A percentile compares a stretch with the other conserved stretches of the same genome.
phyloP scores from a whole-genome alignment of 2,888 invertebrate species.

The Pseudococcus longispinus region DNA sequence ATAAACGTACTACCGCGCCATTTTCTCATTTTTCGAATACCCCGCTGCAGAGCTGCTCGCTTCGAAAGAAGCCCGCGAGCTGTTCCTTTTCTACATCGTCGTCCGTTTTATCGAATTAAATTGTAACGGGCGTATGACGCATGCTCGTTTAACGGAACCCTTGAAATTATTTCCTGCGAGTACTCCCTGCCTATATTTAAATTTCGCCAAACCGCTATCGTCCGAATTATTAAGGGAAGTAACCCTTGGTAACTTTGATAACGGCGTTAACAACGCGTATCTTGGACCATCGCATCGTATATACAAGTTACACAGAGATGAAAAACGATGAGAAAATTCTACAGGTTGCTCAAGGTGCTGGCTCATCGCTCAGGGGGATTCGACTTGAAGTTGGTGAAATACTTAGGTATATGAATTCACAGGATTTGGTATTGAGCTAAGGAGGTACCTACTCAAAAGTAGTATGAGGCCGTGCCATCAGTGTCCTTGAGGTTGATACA shows the following conservation, averaged over 20 bases:
- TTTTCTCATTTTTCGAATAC: slow-evolving; percentile 55
- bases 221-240: slow-evolving; percentile 54
- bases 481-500: too few species aligned
- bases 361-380: slow-evolving; percentile 4
- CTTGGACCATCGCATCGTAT: neutral
- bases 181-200: slow-evolving; percentile 33
- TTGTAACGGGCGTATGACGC: slow-evolving; percentile 55
- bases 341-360: slow-evolving; percentile 48
- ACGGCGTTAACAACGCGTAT: slow-evolving; percentile 48
- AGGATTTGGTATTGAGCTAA: too few species aligned
- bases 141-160: slow-evolving; percentile 53
- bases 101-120: slow-evolving; percentile 54
- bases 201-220: slow-evolving; percentile 55
- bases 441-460: too few species aligned
- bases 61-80: slow-evolving; percentile 47
- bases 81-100: slow-evolving; percentile 44
- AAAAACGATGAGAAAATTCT: slow-evolving; percentile 33
- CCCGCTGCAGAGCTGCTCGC: slow-evolving; percentile 11
- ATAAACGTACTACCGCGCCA: slow-evolving; percentile 50
- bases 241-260: slow-evolving; percentile 53
- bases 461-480: too few species aligned
- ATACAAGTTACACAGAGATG: neutral
- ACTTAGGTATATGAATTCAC: too few species aligned
- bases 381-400: neutral
- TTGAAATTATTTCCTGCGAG: slow-evolving; percentile 41